Conservation (phyloP, 1,140 invertebrate species). For the Diorhabda sublineata region DNA sequence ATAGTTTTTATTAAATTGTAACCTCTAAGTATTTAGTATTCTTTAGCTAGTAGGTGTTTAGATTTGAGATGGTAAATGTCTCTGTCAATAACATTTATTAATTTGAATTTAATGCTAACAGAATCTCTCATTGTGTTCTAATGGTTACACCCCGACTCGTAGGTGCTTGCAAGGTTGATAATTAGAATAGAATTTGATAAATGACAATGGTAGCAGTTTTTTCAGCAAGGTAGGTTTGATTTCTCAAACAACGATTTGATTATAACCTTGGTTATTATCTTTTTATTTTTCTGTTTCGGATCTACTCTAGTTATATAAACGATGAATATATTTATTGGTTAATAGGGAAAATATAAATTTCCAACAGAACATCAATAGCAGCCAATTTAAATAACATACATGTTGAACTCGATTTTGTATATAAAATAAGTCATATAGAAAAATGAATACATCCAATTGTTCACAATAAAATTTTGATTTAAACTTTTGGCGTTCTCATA, state of each 20-base stretch:
- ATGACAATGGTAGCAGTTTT: neutral
- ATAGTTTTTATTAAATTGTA: too few species aligned
- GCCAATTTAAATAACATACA: too few species aligned
- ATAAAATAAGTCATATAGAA: too few species aligned
- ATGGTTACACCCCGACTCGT: neutral
- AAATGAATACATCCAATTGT: too few species aligned
- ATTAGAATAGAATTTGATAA: constrained; percentile 10
- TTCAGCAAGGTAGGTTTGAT: neutral
- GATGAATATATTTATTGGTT: neutral
- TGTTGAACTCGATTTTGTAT: too few species aligned
- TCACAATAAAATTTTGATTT: too few species aligned
- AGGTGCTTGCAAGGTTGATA: constrained; percentile 6
- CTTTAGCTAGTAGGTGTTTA: too few species aligned
- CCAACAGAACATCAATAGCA: too few species aligned
- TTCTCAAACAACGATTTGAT: neutral
- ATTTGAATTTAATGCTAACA: neutral
- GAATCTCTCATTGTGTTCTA: neutral
- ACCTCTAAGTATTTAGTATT: too few species aligned
- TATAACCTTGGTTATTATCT: neutral
- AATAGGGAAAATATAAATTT: too few species aligned
- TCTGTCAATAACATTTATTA: neutral
- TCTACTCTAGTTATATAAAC: neutral
- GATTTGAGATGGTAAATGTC: neutral
- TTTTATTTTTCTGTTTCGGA: neutral
- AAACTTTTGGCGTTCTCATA: too few species aligned